Percentiles rank a stretch among this genome's conserved stretches.
phyloP scores from a whole-genome alignment of 2,888 invertebrate genomes.

The Ectobius pallidus region DNA sequence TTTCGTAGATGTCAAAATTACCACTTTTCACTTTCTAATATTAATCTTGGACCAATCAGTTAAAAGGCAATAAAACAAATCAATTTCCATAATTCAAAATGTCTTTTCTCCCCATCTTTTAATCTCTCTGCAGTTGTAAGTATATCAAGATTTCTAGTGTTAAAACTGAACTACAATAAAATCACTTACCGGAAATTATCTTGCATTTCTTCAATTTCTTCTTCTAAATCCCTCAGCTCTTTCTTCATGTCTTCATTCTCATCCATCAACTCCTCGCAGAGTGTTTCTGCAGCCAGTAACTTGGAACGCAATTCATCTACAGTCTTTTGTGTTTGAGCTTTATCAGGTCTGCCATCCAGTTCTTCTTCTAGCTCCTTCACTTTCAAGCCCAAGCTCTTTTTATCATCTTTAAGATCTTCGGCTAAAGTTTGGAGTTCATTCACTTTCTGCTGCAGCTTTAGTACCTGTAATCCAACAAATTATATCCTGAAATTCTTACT shows the following conservation, averaged over 20 bases:
- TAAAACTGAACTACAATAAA: too few relatives aligned
- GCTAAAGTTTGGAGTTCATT: conserved; percentile 81
- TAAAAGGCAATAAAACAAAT: too few relatives aligned
- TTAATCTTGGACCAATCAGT: too few relatives aligned
- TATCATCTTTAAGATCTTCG: conserved; percentile 81
- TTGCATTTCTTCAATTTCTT: conserved; percentile 99
- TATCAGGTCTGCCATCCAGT: conserved; percentile 53
- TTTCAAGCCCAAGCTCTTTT: conserved; percentile 70
- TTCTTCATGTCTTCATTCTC: conserved; percentile 95
- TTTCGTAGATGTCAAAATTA: too few relatives aligned
- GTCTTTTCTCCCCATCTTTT: too few relatives aligned
- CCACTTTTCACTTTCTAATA: too few relatives aligned
- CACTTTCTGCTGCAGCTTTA: conserved; percentile 85
- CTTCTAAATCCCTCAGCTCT: conserved; percentile 90
- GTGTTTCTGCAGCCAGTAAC: conserved; percentile 85
- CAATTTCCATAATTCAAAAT: too few relatives aligned
- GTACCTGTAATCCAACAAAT: conserved; percentile 59
- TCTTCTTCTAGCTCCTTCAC: conserved; percentile 78
- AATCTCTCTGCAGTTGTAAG: too few relatives aligned
- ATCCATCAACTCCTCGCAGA: conserved; percentile 93
- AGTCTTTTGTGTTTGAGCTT: conserved; percentile 62
- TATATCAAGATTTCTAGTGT: too few relatives aligned
- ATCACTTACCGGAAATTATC: conserved; percentile 89
- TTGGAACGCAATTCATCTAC: conserved; percentile 81
- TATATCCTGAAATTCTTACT: too few relatives aligned